phyloP scores from a whole-genome alignment of 2,888 invertebrate genomes.

The Miltochrista miniata region DNA sequence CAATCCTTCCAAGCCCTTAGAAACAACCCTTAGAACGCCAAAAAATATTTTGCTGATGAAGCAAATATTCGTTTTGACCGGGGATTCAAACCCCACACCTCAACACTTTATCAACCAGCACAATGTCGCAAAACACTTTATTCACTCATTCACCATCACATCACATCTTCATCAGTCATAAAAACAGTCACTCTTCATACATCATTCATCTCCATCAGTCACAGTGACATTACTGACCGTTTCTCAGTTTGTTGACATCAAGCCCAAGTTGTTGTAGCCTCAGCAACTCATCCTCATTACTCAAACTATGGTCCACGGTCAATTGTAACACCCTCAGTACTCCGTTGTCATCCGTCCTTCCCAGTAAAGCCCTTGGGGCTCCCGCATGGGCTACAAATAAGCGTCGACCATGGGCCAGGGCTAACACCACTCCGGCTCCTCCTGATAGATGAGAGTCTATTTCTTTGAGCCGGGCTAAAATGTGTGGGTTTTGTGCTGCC shows the following conservation, averaged over 20 bases:
- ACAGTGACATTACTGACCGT: conserved; percentile 76
- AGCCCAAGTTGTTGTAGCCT: conserved; percentile 90
- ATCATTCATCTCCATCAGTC: no score
- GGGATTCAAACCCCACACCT: no score
- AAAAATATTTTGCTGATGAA: no score
- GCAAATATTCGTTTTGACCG: no score
- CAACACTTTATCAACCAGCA: no score
- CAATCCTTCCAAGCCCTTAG: conserved; percentile 91
- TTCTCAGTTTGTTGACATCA: conserved; percentile 86
- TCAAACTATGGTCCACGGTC: conserved; percentile 92
- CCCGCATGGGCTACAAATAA: conserved; percentile 95
- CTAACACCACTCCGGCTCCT: conserved; percentile 93
- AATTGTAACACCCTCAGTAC: conserved; percentile 90
- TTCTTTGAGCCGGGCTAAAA: conserved; percentile 87
- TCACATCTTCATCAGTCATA: no score
- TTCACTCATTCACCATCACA: no score
- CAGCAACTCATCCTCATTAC: conserved; percentile 93
- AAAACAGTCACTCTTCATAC: no score
- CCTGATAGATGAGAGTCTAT: conserved; percentile 91
- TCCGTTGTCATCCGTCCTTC: conserved; percentile 90
- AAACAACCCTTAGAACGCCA: no score
- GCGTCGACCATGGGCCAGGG: conserved; percentile 89
- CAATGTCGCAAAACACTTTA: no score
- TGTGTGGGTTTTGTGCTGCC: conserved; percentile 75
- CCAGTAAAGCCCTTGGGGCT: conserved; percentile 90